Evolutionary conservation across 2,113 vertebrate genomes (phyloP), one percentile per base, ranked within the genome.

Genomic region (Willisornis vidua): DNA sequence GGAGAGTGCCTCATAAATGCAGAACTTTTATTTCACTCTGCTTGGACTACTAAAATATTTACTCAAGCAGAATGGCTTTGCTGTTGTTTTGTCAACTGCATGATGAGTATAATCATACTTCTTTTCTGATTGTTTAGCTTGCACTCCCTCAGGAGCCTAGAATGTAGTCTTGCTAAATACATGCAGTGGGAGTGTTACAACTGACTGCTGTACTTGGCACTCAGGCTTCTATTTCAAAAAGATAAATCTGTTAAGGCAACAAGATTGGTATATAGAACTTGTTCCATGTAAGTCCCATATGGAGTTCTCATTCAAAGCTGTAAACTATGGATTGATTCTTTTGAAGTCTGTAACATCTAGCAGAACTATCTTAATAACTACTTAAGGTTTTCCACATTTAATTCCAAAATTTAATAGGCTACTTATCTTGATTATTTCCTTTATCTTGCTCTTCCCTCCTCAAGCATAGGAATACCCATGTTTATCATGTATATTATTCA

Each of bases 241-340:
- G 14, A 59, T 4, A n/a, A 8, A 14, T 39, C 9, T 46, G 33
- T 66, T 73, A 79, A 54, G 54, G 14, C 16, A 54, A 5, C 33
- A 11, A 59, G 24, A 82, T 52, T 20, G 67, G 67, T 24, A 26
- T 57, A 17, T 26, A 68, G 41, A 54, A 54, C 37, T 70, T 73
- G 3, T 43, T 80, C 33, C 1, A 0, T 58, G 3, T 24, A 70
- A 68, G 14, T 46, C 17, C 17, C 4, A 4, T 33, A 8, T 8
- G 35, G 31, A 75, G 12, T 58, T 83, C 31, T 75, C 48, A 15
- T 71, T 94, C 16, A 75, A 84, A 85, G n/a, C 13, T 59, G 18
- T 62, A 13, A 65, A 57, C 11, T 61, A 8, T 31, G 57, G 15
- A 17, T 75, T 87, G 15, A 17, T 75, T 85, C 6, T 78, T 63